Percentiles rank a stretch among this genome's conserved stretches.
Evolutionary conservation across 2,797 vertebrate species (phyloP).

Genomic region (Pantherophis alleghaniensis): DNA sequence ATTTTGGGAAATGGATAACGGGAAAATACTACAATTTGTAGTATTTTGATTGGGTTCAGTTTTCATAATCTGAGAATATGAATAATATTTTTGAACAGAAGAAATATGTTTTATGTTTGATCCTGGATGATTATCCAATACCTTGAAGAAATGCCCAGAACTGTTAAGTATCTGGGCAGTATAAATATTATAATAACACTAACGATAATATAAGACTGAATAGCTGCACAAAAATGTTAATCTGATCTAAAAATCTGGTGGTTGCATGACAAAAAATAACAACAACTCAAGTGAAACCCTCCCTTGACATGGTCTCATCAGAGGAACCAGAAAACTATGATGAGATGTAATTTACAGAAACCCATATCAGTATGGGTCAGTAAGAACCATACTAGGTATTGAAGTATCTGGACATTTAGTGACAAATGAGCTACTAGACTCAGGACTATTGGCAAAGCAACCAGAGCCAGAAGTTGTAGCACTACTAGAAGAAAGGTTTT

Average conservation of each 20-base stretch:
- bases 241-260: not conserved
- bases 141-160: not conserved
- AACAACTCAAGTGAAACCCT: not conserved
- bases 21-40: not conserved
- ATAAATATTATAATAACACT: not conserved
- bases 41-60: not conserved
- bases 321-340: not conserved
- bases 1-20: not conserved
- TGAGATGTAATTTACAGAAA: not conserved
- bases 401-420: not conserved
- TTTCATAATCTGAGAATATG: not conserved
- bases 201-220: not conserved
- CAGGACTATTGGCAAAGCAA: not conserved
- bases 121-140: not conserved
- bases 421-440: not conserved
- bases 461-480: not conserved
- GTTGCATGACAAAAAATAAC: not conserved
- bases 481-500: not conserved
- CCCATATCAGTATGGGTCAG: not conserved
- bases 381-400: not conserved
- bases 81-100: not conserved
- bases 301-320: not conserved
- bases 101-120: not conserved
- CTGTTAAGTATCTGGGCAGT: not conserved
- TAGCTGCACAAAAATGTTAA: not conserved